A percentile compares a stretch with the other conserved stretches of the same genome.
Evolutionary conservation across 2,888 invertebrate species (phyloP).

Genomic region (Eledone cirrhosa): DNA sequence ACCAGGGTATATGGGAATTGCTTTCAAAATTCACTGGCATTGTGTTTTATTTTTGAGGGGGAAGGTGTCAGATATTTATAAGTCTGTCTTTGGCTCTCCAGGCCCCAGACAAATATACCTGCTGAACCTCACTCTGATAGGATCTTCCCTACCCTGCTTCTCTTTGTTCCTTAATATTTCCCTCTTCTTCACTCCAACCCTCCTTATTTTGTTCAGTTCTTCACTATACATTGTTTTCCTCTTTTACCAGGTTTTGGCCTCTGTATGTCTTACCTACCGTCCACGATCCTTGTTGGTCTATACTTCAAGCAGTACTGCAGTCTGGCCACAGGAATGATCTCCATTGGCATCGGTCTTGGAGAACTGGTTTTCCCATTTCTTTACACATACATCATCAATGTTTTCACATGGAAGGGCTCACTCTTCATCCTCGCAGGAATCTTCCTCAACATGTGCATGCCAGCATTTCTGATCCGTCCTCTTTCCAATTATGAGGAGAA

Average conservation of each 20-base stretch:
- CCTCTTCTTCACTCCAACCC: no score
- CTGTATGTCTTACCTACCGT: constrained; percentile 56
- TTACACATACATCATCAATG: constrained; percentile 47
- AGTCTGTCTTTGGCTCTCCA: no score
- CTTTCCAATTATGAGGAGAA: constrained; percentile 26
- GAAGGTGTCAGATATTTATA: no score
- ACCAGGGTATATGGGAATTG: no score
- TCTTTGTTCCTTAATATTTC: no score
- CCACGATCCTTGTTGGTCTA: constrained; percentile 56
- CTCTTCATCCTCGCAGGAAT: constrained; percentile 52
- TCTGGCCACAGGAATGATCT: constrained; percentile 55
- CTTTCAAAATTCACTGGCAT: no score
- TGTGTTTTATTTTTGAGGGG: no score
- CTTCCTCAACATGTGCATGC: constrained; percentile 50
- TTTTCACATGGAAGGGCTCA: constrained; percentile 58
- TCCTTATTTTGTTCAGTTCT: no score
- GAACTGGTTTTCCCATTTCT: constrained; percentile 53
- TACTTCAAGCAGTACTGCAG: constrained; percentile 56
- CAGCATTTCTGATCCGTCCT: constrained; percentile 49
- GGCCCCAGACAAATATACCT: no score
- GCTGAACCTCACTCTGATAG: no score
- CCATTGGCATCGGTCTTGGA: constrained; percentile 56
- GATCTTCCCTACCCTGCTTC: no score
- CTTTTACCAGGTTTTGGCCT: constrained; percentile 53
- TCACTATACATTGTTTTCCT: not conserved